A percentile compares a stretch with the other conserved stretches of the same genome.
phyloP scores from a whole-genome alignment of 2,888 invertebrate genomes.

The Ommatoiulus sabulosus region DNA sequence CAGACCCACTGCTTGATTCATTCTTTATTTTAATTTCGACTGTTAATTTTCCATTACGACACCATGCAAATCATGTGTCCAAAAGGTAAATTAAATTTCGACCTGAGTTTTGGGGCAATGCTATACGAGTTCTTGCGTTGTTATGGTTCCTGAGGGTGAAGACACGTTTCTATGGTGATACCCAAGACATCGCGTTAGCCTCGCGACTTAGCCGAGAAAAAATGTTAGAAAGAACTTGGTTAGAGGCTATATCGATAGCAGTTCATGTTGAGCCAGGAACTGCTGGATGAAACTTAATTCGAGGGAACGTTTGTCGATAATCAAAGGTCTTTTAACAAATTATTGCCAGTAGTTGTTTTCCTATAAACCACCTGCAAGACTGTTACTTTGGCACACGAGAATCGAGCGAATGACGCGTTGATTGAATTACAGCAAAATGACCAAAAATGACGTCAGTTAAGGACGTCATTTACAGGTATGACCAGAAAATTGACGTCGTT shows the following conservation, averaged over 20 bases:
- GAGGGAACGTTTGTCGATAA: neutral
- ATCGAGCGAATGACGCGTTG: neutral
- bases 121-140: too few species aligned
- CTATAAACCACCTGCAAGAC: neutral
- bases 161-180: neutral
- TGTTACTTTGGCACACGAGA: neutral
- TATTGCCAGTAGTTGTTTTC: neutral
- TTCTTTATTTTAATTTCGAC: too few species aligned
- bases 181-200: neutral
- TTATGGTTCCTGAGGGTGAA: neutral
- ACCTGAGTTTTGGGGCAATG: neutral
- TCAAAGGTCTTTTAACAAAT: neutral
- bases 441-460: too few species aligned
- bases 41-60: too few species aligned
- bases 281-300: neutral
- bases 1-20: too few species aligned
- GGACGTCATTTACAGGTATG: too few species aligned
- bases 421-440: too few species aligned
- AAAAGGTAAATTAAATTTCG: too few species aligned
- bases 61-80: too few species aligned
- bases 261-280: neutral
- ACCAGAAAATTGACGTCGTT: too few species aligned
- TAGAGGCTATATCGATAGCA: neutral
- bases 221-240: neutral
- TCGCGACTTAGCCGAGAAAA: too few species aligned